Conservation (phyloP, 2,797 vertebrate genomes). For the Cyclura pinguis region DNA sequence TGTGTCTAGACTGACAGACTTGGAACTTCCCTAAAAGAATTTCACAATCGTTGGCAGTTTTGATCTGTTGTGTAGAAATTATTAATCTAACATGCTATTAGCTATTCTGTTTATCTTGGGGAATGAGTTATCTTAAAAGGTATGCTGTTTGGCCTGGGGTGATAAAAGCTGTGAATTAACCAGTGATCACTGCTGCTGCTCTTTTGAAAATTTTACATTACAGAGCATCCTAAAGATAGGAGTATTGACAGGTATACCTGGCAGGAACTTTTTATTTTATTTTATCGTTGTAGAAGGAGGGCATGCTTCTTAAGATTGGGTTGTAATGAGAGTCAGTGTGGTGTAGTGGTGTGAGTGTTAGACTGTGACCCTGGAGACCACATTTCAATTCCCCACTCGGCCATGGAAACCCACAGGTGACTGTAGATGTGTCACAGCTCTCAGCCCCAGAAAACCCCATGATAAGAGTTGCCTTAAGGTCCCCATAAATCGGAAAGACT, state of each 20-base stretch:
- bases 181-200: rapidly evolving
- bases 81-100: neutral
- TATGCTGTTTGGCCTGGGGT: neutral
- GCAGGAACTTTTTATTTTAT: too few species aligned
- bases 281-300: neutral
- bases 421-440: too few species aligned
- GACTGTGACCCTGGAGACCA: too few species aligned
- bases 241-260: neutral
- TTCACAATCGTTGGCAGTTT: neutral
- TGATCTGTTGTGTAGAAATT: conserved; percentile 3
- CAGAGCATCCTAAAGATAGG: neutral
- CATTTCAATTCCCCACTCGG: too few species aligned
- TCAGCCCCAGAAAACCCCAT: too few species aligned
- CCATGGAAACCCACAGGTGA: too few species aligned
- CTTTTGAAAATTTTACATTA: neutral
- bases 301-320: neutral
- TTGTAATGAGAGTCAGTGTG: neutral
- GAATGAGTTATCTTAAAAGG: neutral
- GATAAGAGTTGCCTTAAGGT: too few species aligned
- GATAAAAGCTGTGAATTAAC: neutral
- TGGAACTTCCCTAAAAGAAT: neutral
- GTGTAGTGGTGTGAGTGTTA: too few species aligned
- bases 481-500: too few species aligned
- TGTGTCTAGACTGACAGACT: neutral
- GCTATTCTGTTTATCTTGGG: neutral